Evolutionary conservation across 2,888 invertebrate species (phyloP).

Genomic region (Polydrusus pterygomalis): DNA sequence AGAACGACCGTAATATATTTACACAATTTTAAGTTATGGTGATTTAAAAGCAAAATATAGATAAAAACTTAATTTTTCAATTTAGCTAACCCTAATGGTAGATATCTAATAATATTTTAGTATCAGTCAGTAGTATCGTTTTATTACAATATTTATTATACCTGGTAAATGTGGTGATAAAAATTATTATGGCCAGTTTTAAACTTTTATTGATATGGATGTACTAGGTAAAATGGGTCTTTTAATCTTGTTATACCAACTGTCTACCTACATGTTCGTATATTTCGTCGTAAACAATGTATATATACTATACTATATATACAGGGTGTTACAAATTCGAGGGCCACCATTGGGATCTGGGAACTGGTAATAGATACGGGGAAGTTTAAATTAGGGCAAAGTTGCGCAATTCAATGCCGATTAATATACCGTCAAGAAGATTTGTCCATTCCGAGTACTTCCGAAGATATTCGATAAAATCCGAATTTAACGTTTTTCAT

Average conservation of each 20-base stretch:
- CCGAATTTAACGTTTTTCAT: no score
- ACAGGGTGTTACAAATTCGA: no score
- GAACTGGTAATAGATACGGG: no score
- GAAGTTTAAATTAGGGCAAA: no score
- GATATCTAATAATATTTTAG: neutral
- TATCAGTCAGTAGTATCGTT: neutral
- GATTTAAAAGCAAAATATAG: neutral
- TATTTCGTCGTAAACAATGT: neutral
- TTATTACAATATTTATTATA: conserved; percentile 1
- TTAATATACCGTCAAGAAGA: no score
- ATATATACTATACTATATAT: no score
- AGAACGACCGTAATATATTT: no score
- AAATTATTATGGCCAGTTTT: conserved; percentile 15
- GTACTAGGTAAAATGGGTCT: neutral
- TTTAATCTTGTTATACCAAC: conserved; percentile 1
- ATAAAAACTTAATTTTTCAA: neutral
- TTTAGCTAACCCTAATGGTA: neutral
- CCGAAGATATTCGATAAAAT: no score
- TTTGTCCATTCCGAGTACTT: no score
- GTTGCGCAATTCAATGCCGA: no score
- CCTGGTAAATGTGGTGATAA: conserved; percentile 6
- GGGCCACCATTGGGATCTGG: no score
- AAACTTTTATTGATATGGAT: conserved; percentile 17
- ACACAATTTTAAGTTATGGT: neutral
- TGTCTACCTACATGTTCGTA: neutral